Conservation (phyloP, 2,797 vertebrate species). For the Chromobotia macracanthus region DNA sequence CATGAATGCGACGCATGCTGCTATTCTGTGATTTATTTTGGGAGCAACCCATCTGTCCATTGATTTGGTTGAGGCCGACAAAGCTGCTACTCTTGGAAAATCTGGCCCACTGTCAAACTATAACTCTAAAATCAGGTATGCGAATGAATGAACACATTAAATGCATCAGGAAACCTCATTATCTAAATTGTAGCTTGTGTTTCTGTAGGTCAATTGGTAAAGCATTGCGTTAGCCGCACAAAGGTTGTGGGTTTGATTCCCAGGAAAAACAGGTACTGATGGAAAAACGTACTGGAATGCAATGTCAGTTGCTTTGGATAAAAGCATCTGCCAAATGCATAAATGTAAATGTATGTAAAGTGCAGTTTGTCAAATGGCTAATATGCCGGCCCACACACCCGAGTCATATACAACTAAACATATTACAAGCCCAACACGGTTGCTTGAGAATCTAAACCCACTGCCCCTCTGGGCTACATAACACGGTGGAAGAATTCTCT, state of each 20-base stretch:
- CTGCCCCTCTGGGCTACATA: neutral
- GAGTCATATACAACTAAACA: neutral
- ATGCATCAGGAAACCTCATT: neutral
- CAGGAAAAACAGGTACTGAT: too few relatives aligned
- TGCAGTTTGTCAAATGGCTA: neutral
- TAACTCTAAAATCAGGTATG: constrained; percentile 5
- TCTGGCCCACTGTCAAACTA: constrained; percentile 33
- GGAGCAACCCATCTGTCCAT: constrained; percentile 34
- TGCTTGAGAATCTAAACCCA: constrained; percentile 9
- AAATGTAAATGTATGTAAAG: too few relatives aligned
- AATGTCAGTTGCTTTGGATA: too few relatives aligned
- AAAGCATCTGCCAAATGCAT: too few relatives aligned
- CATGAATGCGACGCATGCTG: constrained; percentile 36
- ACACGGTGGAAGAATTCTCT: neutral
- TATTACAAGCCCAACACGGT: neutral
- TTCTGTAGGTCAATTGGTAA: too few relatives aligned
- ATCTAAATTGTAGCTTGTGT: neutral
- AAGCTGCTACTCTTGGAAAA: constrained; percentile 25
- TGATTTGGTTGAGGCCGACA: constrained; percentile 34
- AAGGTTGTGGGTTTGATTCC: too few relatives aligned
- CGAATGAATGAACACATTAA: neutral
- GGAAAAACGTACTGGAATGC: too few relatives aligned
- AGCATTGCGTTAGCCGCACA: too few relatives aligned
- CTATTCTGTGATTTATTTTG: constrained; percentile 33
- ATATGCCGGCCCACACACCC: neutral